These are phyloP conservation scores for Coleophora deauratella DNA, from an alignment of 2,888 invertebrate genomes.

Conservation along the genomic window DNA sequence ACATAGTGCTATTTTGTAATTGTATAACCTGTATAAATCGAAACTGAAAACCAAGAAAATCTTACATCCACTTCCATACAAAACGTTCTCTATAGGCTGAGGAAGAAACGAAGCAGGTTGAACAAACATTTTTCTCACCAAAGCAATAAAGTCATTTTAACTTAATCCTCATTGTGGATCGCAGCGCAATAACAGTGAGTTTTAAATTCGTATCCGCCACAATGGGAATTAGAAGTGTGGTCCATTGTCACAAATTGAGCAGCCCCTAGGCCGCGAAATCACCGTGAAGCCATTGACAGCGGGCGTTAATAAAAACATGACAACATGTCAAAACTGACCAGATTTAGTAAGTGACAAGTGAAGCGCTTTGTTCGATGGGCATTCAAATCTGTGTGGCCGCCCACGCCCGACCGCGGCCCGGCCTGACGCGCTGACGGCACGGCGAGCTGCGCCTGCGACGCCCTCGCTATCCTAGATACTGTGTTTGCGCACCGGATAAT, in stretches of 20 bases:
- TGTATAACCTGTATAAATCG: too few relatives aligned
- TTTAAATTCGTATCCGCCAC: slow-evolving; percentile 50
- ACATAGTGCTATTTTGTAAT: too few relatives aligned
- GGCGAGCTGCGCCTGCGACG: background rate
- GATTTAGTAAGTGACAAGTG: slow-evolving; percentile 67
- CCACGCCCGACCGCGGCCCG: slow-evolving; percentile 25
- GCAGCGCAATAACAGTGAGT: slow-evolving; percentile 58
- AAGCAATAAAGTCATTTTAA: slow-evolving; percentile 54
- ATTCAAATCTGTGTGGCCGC: slow-evolving; percentile 67
- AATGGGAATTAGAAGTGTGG: slow-evolving; percentile 65
- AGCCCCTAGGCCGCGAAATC: slow-evolving; percentile 56
- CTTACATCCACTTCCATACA: too few relatives aligned
- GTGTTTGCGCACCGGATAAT: slow-evolving; percentile 65
- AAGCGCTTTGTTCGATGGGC: slow-evolving; percentile 48
- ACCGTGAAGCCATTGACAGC: slow-evolving; percentile 49
- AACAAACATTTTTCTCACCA: slow-evolving; percentile 32
- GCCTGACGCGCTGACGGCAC: slow-evolving; percentile 42
- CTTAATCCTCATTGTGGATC: slow-evolving; percentile 57
- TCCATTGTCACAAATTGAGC: slow-evolving; percentile 66
- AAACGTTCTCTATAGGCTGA: too few relatives aligned
- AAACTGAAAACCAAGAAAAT: too few relatives aligned
- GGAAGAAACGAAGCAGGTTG: slow-evolving; percentile 26
- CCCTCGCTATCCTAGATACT: slow-evolving; percentile 39
- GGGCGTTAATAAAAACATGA: slow-evolving; percentile 71
- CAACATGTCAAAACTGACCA: slow-evolving; percentile 71